Base-by-base conservation (phyloP, 2,888 invertebrate species). In the Troides aeacus region DNA sequence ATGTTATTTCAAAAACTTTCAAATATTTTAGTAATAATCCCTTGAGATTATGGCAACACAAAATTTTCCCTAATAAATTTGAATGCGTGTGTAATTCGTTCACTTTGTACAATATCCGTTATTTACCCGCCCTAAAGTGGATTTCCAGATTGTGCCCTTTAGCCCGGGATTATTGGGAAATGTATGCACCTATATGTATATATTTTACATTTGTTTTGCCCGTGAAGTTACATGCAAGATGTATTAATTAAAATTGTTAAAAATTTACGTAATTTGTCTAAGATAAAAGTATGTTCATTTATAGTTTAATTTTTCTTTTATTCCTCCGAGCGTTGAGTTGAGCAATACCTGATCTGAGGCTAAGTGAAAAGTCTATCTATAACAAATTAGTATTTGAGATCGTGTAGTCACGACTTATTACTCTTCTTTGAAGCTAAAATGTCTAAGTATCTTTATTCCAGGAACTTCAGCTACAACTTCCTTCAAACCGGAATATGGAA, bases 51-150 rank as follows among this genome's bases (percentile, higher is more conserved):
- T 72, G 62, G 73, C 70, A 74, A 73, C 71, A 62, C 36, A 63
- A 39, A n/a, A 46, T 50, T 30, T 62, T 72, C 74, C 69, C 69
- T 72, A 69, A 69, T 62, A 57, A 70, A 12, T 67, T 71, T 72
- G 75, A 74, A 76, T 72, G 74, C 71, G 76, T 74, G 76, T 74
- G 73, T 74, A 77, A 82, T 80, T 80, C 73, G 74, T 78, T 79
- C 78, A 82, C 75, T 84, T 75, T 77, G 74, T 75, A 70, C 73
- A 84, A 89, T 88, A 84, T 89, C 88, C 89, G 87, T 75, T 77
- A 77, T 79, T 80, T 78, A 77, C 77, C 72, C 79, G 81, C 87
- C 88, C 87, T 79, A 78, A 72, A 71, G 72, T 70, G 70, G 71
- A 74, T 64, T 65, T 57, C 62, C 69, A 67, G 63, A 39, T 72